Conservation (phyloP, 2,113 vertebrate species). For the Mobula birostris region DNA sequence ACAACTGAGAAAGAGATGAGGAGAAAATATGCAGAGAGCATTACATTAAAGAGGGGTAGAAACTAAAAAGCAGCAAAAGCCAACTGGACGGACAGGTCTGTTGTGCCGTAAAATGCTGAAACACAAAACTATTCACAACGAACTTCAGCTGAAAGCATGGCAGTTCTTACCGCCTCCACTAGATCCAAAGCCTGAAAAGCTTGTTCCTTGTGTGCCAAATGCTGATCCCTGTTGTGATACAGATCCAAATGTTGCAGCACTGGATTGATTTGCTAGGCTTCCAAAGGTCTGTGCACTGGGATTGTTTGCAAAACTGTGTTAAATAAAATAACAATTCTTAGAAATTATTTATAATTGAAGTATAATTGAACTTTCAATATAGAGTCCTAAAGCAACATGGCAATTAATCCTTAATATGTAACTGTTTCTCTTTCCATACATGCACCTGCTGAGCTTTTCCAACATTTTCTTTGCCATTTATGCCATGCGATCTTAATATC, state of each 20-base stretch:
- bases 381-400: neutral
- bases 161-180: slow-evolving; percentile 57
- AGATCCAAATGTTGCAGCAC: slow-evolving; percentile 67
- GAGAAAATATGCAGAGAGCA: neutral
- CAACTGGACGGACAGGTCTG: slow-evolving; percentile 42
- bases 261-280: slow-evolving; percentile 67
- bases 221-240: slow-evolving; percentile 69
- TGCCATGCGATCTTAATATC: no score
- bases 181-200: slow-evolving; percentile 78
- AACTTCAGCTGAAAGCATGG: neutral
- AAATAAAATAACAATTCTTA: neutral
- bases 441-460: no score
- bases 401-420: neutral
- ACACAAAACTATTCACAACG: neutral
- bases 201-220: slow-evolving; percentile 66
- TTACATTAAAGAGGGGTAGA: neutral
- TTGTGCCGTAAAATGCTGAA: fast-evolving
- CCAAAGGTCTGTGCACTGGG: slow-evolving; percentile 68
- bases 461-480: no score
- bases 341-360: neutral
- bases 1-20: neutral
- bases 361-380: no score
- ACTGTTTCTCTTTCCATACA: no score
- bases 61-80: neutral
- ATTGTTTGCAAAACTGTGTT: slow-evolving; percentile 72